A percentile compares a stretch with the other conserved stretches of the same genome.
Conservation (phyloP, 1,140 invertebrate species). For the Luehdorfia chinensis region DNA sequence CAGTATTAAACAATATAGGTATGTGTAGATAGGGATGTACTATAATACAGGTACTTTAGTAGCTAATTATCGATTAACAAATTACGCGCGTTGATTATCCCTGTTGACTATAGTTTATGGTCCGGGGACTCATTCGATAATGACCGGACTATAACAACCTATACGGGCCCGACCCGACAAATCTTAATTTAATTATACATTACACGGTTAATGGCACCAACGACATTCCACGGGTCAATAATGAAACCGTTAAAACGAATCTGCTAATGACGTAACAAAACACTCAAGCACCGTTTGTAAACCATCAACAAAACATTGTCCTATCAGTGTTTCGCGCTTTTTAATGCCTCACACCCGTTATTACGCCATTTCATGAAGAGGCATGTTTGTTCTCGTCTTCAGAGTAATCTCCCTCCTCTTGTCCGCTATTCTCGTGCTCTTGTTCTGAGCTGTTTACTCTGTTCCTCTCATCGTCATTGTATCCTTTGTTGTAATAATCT, state of each 20-base stretch:
- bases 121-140: neutral
- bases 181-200: slow-evolving; percentile 55
- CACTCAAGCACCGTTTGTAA: slow-evolving; percentile 67
- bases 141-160: slow-evolving; percentile 30
- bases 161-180: slow-evolving; percentile 29
- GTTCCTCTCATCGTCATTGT: slow-evolving; percentile 52
- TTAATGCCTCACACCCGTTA: too few species aligned
- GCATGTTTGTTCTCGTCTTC: slow-evolving; percentile 66
- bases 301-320: slow-evolving; percentile 59
- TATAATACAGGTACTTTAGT: too few species aligned
- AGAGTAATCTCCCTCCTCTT: slow-evolving; percentile 66
- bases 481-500: slow-evolving; percentile 56
- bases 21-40: too few species aligned
- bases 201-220: slow-evolving; percentile 63
- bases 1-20: too few species aligned
- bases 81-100: too few species aligned
- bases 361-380: slow-evolving; percentile 58
- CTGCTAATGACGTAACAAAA: slow-evolving; percentile 67
- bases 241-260: slow-evolving; percentile 60
- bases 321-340: slow-evolving; percentile 34
- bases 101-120: too few species aligned
- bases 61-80: too few species aligned
- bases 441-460: slow-evolving; percentile 48
- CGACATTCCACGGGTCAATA: slow-evolving; percentile 72
- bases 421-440: slow-evolving; percentile 59